Evolutionary conservation across 2,797 vertebrate genomes (phyloP).

Genomic region (Sphenodon punctatus): DNA sequence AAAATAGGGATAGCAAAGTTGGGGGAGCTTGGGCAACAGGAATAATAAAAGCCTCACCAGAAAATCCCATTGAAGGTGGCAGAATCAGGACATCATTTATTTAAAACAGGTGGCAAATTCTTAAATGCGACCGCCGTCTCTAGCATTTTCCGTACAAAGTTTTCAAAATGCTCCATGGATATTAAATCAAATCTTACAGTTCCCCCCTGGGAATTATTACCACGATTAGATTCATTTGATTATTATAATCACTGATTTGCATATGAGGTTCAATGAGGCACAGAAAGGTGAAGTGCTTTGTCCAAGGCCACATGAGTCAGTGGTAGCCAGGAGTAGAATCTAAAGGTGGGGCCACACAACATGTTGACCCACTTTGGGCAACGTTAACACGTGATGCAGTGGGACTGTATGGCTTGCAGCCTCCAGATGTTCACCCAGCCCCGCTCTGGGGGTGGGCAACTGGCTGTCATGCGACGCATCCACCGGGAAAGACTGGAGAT

Average conservation of each 20-base stretch:
- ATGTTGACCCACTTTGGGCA: too few relatives aligned
- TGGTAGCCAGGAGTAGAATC: not conserved
- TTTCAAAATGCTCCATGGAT: not conserved
- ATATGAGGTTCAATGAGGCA: not conserved
- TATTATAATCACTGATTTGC: not conserved
- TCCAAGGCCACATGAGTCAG: not conserved
- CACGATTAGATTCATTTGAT: not conserved
- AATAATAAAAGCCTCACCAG: not conserved
- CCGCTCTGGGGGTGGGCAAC: too few relatives aligned
- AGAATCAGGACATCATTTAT: not conserved
- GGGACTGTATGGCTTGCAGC: too few relatives aligned
- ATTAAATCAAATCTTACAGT: conserved; percentile 23
- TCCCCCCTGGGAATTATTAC: not conserved
- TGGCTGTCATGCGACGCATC: too few relatives aligned
- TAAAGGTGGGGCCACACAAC: too few relatives aligned
- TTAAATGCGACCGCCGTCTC: not conserved
- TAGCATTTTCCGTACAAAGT: conserved; percentile 1
- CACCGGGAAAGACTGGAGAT: too few relatives aligned
- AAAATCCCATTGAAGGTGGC: not conserved
- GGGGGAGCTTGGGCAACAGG: conserved; percentile 17
- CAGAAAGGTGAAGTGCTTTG: not conserved
- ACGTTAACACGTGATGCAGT: too few relatives aligned
- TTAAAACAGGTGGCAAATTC: not conserved
- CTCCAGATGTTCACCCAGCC: too few relatives aligned
- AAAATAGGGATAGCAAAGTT: conserved; percentile 40